Evolutionary conservation across 2,797 vertebrate genomes (phyloP).

Genomic region (Lutjanus campechanus): DNA sequence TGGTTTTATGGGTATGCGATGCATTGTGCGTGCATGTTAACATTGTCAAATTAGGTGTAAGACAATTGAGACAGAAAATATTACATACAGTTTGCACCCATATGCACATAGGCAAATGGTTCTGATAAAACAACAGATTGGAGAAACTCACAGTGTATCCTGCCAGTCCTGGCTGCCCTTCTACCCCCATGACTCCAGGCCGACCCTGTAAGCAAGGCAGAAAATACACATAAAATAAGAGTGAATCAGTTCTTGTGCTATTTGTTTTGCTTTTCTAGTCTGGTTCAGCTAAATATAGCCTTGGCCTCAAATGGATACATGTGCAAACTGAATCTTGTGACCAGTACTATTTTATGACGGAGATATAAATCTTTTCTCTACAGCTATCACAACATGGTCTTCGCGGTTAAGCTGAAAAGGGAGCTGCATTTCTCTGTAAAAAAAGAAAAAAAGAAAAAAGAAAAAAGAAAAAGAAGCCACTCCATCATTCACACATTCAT

Average conservation of each 20-base stretch:
- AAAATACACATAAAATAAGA: conserved; percentile 51
- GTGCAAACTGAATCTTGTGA: conserved; percentile 9
- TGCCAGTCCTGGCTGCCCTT: conserved; percentile 91
- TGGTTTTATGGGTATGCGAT: no score
- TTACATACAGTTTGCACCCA: no score
- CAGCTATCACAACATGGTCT: conserved; percentile 47
- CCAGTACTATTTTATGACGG: conserved; percentile 23
- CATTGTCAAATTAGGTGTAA: no score
- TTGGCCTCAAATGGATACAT: conserved; percentile 18
- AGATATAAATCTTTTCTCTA: conserved; percentile 48
- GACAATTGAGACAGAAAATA: no score
- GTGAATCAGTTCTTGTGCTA: neutral
- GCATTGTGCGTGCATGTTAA: no score
- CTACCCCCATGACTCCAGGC: conserved; percentile 90
- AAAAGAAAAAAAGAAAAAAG: conserved; percentile 13
- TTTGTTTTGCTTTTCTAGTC: conserved; percentile 43
- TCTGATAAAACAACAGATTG: conserved; percentile 2
- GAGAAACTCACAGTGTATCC: conserved; percentile 90
- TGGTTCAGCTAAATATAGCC: conserved; percentile 54
- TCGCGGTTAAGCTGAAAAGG: conserved; percentile 13
- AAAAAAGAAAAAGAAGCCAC: conserved; percentile 9
- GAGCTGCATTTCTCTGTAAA: conserved; percentile 3
- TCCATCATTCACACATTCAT: no score
- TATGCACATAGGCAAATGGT: neutral
- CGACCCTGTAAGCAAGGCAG: conserved; percentile 87